phyloP scores from a whole-genome alignment of 2,888 invertebrate species.

The Siphonodentalium dalli region DNA sequence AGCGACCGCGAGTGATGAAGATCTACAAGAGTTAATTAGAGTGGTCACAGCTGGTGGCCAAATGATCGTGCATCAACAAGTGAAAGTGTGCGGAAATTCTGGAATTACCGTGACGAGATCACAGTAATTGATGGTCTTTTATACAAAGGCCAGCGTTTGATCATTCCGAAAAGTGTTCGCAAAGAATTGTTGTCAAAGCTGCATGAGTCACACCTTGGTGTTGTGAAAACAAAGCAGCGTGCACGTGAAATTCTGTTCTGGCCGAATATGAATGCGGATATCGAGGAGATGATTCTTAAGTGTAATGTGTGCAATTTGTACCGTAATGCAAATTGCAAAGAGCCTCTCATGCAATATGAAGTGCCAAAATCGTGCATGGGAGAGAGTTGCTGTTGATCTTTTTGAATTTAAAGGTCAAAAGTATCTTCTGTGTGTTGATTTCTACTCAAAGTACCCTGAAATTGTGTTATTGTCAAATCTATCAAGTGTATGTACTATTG shows the following conservation, averaged over 20 bases:
- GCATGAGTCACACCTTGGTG: conserved; percentile 25
- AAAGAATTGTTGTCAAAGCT: conserved; percentile 15
- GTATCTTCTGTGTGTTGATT: no score
- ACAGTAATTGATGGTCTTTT: conserved; percentile 14
- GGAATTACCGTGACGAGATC: conserved; percentile 27
- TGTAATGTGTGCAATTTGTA: conserved; percentile 18
- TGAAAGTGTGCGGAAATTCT: conserved; percentile 5
- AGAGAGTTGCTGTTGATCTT: no score
- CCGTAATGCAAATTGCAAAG: no score
- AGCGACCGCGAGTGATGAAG: conserved; percentile 1
- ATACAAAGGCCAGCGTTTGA: conserved; percentile 14
- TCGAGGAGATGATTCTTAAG: conserved; percentile 16
- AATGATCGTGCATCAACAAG: neutral
- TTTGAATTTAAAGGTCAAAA: no score
- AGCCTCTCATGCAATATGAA: no score
- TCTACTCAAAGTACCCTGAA: no score
- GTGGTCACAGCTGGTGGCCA: conserved; percentile 5
- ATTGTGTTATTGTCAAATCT: neutral
- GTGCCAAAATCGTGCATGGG: no score
- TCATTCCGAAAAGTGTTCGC: conserved; percentile 15
- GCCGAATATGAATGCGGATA: conserved; percentile 20
- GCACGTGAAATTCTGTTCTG: conserved; percentile 29
- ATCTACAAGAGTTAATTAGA: conserved; percentile 3
- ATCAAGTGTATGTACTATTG: conserved; percentile 6
- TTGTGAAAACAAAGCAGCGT: conserved; percentile 23